phyloP scores from a whole-genome alignment of 2,113 vertebrate species.

The Trogon melanurus region DNA sequence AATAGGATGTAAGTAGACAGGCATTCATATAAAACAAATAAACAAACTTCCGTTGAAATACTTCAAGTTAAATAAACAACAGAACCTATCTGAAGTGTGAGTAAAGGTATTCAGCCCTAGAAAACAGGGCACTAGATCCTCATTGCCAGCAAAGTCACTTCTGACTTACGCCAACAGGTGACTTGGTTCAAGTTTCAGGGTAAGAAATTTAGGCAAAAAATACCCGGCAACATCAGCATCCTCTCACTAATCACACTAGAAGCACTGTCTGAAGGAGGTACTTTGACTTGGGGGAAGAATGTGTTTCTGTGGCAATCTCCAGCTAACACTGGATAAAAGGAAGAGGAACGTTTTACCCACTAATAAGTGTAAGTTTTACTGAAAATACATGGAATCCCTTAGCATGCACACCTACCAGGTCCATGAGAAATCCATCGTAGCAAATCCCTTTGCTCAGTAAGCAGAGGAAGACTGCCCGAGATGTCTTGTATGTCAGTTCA shows the following conservation, averaged over 20 bases:
- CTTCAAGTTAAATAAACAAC: slow-evolving; percentile 23
- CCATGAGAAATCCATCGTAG: slow-evolving; percentile 39
- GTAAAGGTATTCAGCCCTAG: slow-evolving; percentile 23
- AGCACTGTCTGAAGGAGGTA: background rate
- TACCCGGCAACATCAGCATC: slow-evolving; percentile 32
- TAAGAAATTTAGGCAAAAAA: slow-evolving; percentile 54
- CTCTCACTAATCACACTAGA: slow-evolving; percentile 2
- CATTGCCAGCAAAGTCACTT: slow-evolving; percentile 21
- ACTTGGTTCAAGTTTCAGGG: slow-evolving; percentile 57
- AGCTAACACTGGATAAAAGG: background rate
- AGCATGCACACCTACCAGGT: slow-evolving; percentile 56
- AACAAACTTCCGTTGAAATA: background rate
- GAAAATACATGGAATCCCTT: background rate
- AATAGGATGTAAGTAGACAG: background rate
- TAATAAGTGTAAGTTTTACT: background rate
- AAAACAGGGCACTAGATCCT: background rate
- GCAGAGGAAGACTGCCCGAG: background rate
- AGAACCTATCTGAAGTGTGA: background rate
- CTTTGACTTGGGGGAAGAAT: background rate
- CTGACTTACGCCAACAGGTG: slow-evolving; percentile 50
- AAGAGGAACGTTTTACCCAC: background rate
- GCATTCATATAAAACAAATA: background rate
- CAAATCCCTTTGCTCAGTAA: background rate
- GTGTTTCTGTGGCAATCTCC: background rate
- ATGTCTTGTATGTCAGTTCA: background rate